These are phyloP conservation scores for Gyps fulvus DNA, from an alignment of 2,113 vertebrate species.

Conservation along the genomic window DNA sequence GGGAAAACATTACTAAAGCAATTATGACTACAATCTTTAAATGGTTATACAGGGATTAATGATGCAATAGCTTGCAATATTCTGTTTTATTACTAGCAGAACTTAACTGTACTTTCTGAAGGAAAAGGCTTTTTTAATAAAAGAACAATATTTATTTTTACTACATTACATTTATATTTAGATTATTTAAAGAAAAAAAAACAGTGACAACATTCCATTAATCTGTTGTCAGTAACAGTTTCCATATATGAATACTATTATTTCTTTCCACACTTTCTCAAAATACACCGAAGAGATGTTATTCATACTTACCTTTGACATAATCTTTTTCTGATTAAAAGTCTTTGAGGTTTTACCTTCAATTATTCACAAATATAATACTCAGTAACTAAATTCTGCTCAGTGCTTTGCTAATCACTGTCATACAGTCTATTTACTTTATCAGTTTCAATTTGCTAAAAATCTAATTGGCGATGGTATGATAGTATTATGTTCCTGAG, in stretches of 20 bases:
- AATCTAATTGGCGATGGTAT: neutral
- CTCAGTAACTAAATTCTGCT: neutral
- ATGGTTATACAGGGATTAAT: constrained; percentile 1
- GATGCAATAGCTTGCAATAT: constrained; percentile 35
- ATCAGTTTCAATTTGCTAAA: constrained; percentile 24
- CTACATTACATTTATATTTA: constrained; percentile 33
- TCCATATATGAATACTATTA: neutral
- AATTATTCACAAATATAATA: neutral
- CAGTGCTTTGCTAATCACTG: neutral
- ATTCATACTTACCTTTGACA: neutral
- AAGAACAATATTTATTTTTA: constrained; percentile 53
- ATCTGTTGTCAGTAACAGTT: neutral
- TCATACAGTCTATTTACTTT: neutral
- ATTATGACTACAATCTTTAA: constrained; percentile 53
- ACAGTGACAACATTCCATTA: neutral
- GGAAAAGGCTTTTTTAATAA: constrained; percentile 21
- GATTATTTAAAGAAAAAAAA: neutral
- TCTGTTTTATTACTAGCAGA: constrained; percentile 49
- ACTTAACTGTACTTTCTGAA: constrained; percentile 37
- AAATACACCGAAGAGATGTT: neutral
- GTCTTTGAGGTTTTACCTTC: neutral
- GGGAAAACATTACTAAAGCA: constrained; percentile 21
- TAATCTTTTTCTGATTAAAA: neutral
- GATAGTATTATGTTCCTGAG: neutral
- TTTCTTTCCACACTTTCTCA: neutral